Base-by-base conservation (phyloP, 2,888 invertebrate genomes). In the Theristus sp. region DNA sequence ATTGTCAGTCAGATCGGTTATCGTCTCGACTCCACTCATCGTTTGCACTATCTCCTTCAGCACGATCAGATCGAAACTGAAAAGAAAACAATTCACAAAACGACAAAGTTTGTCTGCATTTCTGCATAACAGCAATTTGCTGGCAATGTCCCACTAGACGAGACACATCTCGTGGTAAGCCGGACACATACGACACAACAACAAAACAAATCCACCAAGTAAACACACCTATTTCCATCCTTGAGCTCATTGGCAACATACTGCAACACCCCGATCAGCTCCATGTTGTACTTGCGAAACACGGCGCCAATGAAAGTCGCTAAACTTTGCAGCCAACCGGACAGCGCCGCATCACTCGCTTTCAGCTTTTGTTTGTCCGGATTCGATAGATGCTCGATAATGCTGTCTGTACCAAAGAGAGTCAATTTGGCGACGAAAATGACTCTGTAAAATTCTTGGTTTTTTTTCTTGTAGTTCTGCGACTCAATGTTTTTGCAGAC, bases 11-110 rank as follows among this genome's bases (percentile, higher is more conserved):
- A 94, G 85, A 77, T 93, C 93, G 74, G 93, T 91, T 0, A 86
- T 86, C 0, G 93, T 86, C 77, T 99, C 98, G 60, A 98, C 89
- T 1, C 98, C 98, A 0, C 93, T 89, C 96, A 99, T 98, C 80
- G 94, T 96, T 77, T 93, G 90, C 54, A 99, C 89, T 66, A 99
- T 87, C 79, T 98, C 96, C 75, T 94, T 89, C 60, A 98, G 79
- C 66, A 98, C 86, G 31, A 96, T 78, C 68, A 81, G 68, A 67
- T 81, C 80, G 68, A 91, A 80, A 78, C 94, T 93, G 79, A 84
- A 83, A n/a, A n/a, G n/a, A n/a, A n/a, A n/a, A n/a, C n/a, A n/a
- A n/a, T n/a, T n/a, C n/a, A n/a, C n/a, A n/a, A n/a, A n/a, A n/a
- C n/a, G n/a, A n/a, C n/a, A n/a, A n/a, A n/a, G n/a, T n/a, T n/a